Evolutionary conservation across 2,113 vertebrate species (phyloP).

Genomic region (Leucopsar rothschildi): DNA sequence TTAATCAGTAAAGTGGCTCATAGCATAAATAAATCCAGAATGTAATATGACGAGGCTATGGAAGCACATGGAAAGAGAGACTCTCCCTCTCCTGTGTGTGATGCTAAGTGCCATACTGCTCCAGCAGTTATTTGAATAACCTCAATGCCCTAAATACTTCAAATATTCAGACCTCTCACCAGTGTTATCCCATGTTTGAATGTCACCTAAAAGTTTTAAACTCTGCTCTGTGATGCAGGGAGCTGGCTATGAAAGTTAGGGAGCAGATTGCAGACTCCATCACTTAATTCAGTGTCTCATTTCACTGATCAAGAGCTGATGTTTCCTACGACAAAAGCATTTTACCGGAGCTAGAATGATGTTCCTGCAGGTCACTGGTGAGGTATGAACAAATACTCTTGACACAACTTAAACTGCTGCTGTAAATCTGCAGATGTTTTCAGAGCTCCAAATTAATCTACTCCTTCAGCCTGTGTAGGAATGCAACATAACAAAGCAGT

Average conservation of each 20-base stretch:
- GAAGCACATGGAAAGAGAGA: fast-evolving
- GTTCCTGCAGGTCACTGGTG: not conserved
- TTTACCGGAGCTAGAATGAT: not conserved
- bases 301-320: not conserved
- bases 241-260: not conserved
- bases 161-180: not conserved
- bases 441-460: not conserved
- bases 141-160: not conserved
- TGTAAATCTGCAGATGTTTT: not conserved
- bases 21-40: slow-evolving; percentile 16
- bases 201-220: not conserved
- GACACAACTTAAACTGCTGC: not conserved
- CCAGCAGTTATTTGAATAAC: not conserved
- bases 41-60: not conserved
- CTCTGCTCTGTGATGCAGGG: not conserved
- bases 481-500: not conserved
- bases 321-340: not conserved
- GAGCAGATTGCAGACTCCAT: not conserved
- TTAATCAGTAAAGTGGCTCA: slow-evolving; percentile 36
- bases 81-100: not conserved
- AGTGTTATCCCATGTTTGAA: not conserved
- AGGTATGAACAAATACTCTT: not conserved
- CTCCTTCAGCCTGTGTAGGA: not conserved
- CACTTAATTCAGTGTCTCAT: not conserved
- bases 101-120: not conserved